Conservation (phyloP, 2,797 vertebrate genomes). For the Manis pentadactyla region DNA sequence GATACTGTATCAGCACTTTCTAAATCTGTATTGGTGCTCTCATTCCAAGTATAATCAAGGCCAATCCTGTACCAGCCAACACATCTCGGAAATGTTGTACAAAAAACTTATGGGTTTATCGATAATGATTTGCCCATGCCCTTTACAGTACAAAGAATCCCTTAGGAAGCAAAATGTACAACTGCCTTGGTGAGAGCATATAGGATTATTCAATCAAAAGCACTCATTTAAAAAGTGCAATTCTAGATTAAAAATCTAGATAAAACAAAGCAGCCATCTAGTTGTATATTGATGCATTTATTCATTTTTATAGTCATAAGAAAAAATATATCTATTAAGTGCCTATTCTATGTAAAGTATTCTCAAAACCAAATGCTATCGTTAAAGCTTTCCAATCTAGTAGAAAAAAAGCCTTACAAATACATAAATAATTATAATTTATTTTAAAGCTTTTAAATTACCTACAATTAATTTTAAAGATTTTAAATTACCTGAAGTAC, state of each 20-base stretch:
- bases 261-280: neutral
- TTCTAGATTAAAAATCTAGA: constrained; percentile 3
- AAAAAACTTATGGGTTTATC: constrained; percentile 72
- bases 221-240: neutral
- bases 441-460: neutral
- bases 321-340: neutral
- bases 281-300: neutral
- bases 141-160: constrained; percentile 67
- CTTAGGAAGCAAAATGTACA: constrained; percentile 71
- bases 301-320: neutral
- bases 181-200: neutral
- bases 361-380: neutral
- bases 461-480: neutral
- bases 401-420: neutral
- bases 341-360: neutral
- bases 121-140: constrained; percentile 67
- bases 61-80: constrained; percentile 71
- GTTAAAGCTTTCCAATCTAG: neutral
- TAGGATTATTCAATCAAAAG: neutral
- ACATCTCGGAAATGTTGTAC: constrained; percentile 75
- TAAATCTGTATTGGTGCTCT: constrained; percentile 77
- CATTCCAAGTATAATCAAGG: constrained; percentile 77
- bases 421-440: neutral
- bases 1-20: constrained; percentile 78
- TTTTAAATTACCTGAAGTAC: neutral